Evolutionary conservation across 2,888 invertebrate species (phyloP).

Genomic region (Gasteruption jaculator): DNA sequence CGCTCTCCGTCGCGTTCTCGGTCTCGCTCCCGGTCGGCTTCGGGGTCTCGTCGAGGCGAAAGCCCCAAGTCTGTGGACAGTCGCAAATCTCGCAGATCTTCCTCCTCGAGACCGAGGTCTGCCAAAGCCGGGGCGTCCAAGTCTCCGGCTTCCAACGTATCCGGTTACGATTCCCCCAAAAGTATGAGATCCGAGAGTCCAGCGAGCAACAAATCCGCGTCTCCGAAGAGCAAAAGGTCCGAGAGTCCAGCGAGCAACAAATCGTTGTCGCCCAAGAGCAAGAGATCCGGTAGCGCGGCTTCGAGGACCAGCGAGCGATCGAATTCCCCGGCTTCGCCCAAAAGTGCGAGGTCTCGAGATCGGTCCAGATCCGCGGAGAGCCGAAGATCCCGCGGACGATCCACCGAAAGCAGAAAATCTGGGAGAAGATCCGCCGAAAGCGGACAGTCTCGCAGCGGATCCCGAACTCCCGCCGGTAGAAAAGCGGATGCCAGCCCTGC

Average conservation of each 20-base stretch:
- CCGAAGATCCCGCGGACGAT: constrained; percentile 26
- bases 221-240: constrained; percentile 28
- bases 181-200: constrained; percentile 32
- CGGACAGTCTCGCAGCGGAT: too few species aligned
- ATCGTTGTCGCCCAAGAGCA: constrained; percentile 39
- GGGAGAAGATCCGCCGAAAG: constrained; percentile 14
- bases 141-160: constrained; percentile 31
- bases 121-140: constrained; percentile 44
- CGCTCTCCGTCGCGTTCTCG: too few species aligned
- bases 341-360: constrained; percentile 25
- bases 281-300: constrained; percentile 26
- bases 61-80: constrained; percentile 38
- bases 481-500: too few species aligned
- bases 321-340: constrained; percentile 37
- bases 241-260: constrained; percentile 27
- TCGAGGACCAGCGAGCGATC: constrained; percentile 24
- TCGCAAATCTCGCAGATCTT: constrained; percentile 28
- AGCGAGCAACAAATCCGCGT: constrained; percentile 43
- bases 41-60: constrained; percentile 32
- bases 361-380: too few species aligned
- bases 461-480: too few species aligned
- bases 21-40: too few species aligned
- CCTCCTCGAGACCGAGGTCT: constrained; percentile 41
- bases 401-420: constrained; percentile 26
- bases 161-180: constrained; percentile 38